Percentiles rank a stretch among this genome's conserved stretches.
phyloP scores from a whole-genome alignment of 2,888 invertebrate genomes.

The Chymomyza procnemis region DNA sequence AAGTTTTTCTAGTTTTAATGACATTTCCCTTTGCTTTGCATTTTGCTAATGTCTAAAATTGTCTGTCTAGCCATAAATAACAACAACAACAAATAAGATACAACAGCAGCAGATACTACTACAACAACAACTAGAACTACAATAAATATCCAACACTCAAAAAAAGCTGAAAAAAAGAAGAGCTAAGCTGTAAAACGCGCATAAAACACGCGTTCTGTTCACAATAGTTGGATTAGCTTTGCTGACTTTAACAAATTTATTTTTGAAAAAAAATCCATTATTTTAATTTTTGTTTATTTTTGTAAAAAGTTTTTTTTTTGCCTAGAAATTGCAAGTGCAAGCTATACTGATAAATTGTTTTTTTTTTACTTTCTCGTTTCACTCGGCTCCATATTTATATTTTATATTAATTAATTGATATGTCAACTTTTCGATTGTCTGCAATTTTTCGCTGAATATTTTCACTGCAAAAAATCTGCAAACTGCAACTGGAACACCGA shows the following conservation, averaged over 20 bases:
- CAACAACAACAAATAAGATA: background rate
- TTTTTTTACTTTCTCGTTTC: background rate
- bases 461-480: background rate
- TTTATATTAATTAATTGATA: constrained; percentile 32
- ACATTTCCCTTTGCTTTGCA: constrained; percentile 1
- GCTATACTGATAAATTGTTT: constrained; percentile 12
- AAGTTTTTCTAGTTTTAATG: background rate
- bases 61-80: background rate
- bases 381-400: too few relatives aligned
- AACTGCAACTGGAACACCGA: background rate
- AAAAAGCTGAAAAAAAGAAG: background rate
- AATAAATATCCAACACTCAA: background rate
- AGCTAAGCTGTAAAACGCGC: background rate
- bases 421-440: constrained; percentile 44
- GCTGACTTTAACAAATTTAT: constrained; percentile 26
- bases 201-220: constrained; percentile 3
- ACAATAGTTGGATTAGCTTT: constrained; percentile 17
- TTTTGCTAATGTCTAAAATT: background rate
- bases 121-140: background rate
- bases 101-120: too few relatives aligned
- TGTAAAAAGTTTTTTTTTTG: constrained; percentile 19
- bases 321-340: constrained; percentile 26
- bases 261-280: background rate
- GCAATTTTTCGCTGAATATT: background rate
- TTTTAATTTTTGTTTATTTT: background rate